phyloP scores from a whole-genome alignment of 2,797 vertebrate genomes.

The Clarias platycephalus region DNA sequence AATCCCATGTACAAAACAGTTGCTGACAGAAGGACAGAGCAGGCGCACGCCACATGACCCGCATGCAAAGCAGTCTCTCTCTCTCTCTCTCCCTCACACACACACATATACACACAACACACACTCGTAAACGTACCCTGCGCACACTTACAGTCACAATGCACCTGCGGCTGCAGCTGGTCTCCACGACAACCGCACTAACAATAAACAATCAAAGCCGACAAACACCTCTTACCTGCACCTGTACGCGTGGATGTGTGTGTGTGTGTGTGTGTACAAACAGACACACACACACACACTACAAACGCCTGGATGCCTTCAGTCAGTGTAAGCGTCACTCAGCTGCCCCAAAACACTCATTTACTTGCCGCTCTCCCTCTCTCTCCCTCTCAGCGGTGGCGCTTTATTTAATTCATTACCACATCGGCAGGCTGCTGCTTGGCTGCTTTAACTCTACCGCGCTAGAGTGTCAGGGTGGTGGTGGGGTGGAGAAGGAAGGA shows the following conservation, averaged over 20 bases:
- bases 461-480: constrained; percentile 62
- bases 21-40: constrained; percentile 59
- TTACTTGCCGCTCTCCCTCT: constrained; percentile 54
- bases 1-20: constrained; percentile 34
- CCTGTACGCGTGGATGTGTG: constrained; percentile 27
- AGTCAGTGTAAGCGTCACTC: constrained; percentile 45
- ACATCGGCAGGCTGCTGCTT: constrained; percentile 66
- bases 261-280: no score
- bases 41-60: constrained; percentile 71
- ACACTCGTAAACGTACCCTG: background rate
- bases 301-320: constrained; percentile 41
- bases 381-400: constrained; percentile 65
- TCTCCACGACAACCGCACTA: constrained; percentile 20
- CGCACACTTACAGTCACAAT: constrained; percentile 15
- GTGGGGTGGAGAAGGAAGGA: constrained; percentile 22
- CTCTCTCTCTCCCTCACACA: constrained; percentile 29
- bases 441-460: constrained; percentile 71
- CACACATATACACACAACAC: constrained; percentile 6
- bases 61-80: constrained; percentile 74
- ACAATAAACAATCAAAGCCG: constrained; percentile 27
- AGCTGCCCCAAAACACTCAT: constrained; percentile 55
- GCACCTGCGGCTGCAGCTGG: constrained; percentile 17
- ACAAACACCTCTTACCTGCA: constrained; percentile 56
- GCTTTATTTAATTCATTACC: constrained; percentile 81
- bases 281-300: constrained; percentile 9